Conservation (phyloP, 2,888 invertebrate genomes). For the Acanthosoma haemorrhoidale region DNA sequence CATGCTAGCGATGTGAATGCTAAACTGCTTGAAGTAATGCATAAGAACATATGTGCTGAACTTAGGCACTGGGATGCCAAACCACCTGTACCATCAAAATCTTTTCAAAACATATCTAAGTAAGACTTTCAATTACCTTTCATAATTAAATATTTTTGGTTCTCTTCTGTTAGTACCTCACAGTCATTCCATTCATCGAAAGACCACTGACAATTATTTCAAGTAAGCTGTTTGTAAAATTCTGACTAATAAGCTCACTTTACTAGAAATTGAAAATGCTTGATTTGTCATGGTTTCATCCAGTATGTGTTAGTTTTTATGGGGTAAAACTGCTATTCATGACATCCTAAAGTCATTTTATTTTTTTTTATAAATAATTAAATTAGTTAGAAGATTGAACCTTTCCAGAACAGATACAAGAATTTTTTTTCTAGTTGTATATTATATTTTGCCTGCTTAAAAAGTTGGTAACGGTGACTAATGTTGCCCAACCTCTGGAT, state of each 20-base stretch:
- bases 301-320: too few relatives aligned
- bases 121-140: constrained; percentile 38
- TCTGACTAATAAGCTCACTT: background rate
- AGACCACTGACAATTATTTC: background rate
- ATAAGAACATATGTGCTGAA: constrained; percentile 74
- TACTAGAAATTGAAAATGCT: background rate
- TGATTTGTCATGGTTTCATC: too few relatives aligned
- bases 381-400: background rate
- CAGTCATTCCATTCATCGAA: too few relatives aligned
- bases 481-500: too few relatives aligned
- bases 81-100: constrained; percentile 89
- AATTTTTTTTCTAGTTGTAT: background rate
- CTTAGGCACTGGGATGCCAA: constrained; percentile 86
- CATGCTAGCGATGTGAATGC: constrained; percentile 89
- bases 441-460: background rate
- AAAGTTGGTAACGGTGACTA: too few relatives aligned
- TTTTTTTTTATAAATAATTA: background rate
- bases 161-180: background rate
- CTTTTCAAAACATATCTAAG: constrained; percentile 78
- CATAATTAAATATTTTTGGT: background rate
- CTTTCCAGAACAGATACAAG: background rate
- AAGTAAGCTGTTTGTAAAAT: background rate
- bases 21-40: constrained; percentile 86
- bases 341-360: too few relatives aligned
- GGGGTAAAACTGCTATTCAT: too few relatives aligned